Evolutionary conservation across 2,888 invertebrate genomes (phyloP), one percentile per base, ranked within the genome.

Genomic region (Diploptera punctata): DNA sequence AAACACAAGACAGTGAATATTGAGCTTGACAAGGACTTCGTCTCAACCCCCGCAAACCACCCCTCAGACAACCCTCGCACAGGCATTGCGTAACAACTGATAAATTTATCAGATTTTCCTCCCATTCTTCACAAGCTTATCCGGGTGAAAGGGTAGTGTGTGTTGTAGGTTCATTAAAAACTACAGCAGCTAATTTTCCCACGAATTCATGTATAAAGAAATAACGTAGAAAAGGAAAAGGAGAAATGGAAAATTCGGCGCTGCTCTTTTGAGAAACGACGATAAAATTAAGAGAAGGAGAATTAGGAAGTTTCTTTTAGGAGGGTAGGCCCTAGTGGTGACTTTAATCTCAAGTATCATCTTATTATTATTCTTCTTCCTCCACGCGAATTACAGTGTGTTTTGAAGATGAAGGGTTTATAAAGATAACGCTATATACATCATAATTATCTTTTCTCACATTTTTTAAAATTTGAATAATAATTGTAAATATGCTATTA

Each of bases 21-120:
- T 29, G 65, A 38, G 47, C 65, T 47, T 65, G 65, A 57, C 57
- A 57, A 29, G 10, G 31, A 7, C 47, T 24, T 16, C 29, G 65
- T 24, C 47, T 19, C 65, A 65, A 21, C 47, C 26, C 19, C 43
- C 18, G 24, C 26, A 16, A 21, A 54, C 47, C 33, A 43, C 16
- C 43, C 16, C 38, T 10, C 24, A 24, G 9, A 52, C 52, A 33
- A 7, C 33, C 33, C 33, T 33, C 33, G 10, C 33, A 33, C 33
- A 33, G 54, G 16, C 54, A 26, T 54, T 54, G 54, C 54, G 44
- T 47, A 65, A 65, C 44, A 47, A 29, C 65, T 65, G 65, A 65
- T 65, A 65, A 65, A 65, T 47, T 44, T 44, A 24, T 65, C 26
- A 65, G 44, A 65, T n/a, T 65, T 26, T 43, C 21, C 19, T 19